Conservation (phyloP, 2,888 invertebrate genomes). For the Cylindroiulus punctatus region DNA sequence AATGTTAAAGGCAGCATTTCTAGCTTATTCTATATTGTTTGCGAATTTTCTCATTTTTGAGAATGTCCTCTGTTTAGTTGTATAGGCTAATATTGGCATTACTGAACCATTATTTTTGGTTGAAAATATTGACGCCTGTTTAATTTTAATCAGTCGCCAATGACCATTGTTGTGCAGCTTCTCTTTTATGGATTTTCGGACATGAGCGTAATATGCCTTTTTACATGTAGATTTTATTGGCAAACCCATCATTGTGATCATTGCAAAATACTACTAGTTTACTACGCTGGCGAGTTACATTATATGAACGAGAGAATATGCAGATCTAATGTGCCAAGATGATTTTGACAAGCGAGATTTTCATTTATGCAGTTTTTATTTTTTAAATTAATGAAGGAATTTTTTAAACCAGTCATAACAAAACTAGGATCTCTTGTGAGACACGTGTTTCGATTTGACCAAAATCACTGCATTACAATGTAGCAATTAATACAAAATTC, state of each 20-base stretch:
- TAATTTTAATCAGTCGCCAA: background rate
- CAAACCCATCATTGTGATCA: background rate
- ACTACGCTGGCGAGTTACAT: background rate
- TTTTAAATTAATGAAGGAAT: too few relatives aligned
- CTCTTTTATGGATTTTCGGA: background rate
- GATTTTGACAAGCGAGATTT: background rate
- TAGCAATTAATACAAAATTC: too few relatives aligned
- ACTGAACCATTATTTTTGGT: background rate
- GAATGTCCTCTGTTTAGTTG: background rate
- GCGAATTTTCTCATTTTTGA: background rate
- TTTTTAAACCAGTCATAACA: too few relatives aligned
- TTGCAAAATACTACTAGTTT: background rate
- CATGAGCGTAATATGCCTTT: background rate
- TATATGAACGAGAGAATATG: slow-evolving; percentile 19
- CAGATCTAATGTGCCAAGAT: background rate
- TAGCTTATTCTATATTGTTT: background rate
- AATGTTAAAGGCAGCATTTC: background rate
- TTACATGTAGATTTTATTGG: background rate
- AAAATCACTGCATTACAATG: too few relatives aligned
- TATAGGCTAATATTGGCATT: background rate
- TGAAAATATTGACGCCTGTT: background rate
- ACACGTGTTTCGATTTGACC: too few relatives aligned
- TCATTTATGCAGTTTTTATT: too few relatives aligned
- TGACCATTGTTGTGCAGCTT: slow-evolving; percentile 1
- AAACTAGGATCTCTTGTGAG: too few relatives aligned